Base-by-base conservation (phyloP, 2,113 vertebrate species). In the Crotalus viridis region DNA sequence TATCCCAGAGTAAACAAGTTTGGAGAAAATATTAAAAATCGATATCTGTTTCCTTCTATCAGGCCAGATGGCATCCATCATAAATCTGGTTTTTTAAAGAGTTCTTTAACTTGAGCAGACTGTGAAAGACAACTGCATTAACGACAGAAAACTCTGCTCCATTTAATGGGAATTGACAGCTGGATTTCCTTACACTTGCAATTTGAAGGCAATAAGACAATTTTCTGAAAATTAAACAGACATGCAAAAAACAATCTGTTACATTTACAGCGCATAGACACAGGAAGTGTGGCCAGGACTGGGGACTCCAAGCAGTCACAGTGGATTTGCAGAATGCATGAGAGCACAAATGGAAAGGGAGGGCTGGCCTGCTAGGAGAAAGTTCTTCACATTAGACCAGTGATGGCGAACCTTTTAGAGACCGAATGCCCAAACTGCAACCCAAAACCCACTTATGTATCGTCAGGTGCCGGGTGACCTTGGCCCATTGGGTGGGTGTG, bases 1-100 rank as follows among this genome's bases (percentile, higher is more conserved):
- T 98, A 98, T 98, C 98, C 97, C 96, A 97, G 96, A 97, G 97
- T 98, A 98, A 98, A 98, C 98, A 98, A 97, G 97, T 98, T 98
- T 98, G 97, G 97, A 98, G 97, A 97, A 98, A 98, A 98, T 98
- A 98, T 98, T 98, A 98, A 98, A 98, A 99, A 99, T 99, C 98
- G 98, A 98, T 98, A 98, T 97, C 97, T 97, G 98, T 98, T 99
- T 98, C 98, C 98, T 98, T 98, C 97, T 98, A 98, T 99, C 98
- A 98, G 97, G 96, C 97, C 98, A 97, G 96, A 98, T 98, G 98
- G 97, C 97, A 97, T 98, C 97, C 98, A 97, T 98, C 98, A 98
- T 98, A 98, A 98, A 98, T 98, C 96, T 97, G 95, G 95, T 97
- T 97, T 95, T 96, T 97, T 97, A 97, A 98, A 97, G 97, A 96